A percentile compares a stretch with the other conserved stretches of the same genome.
Conservation (phyloP, 2,797 vertebrate genomes). For the Gila robusta region DNA sequence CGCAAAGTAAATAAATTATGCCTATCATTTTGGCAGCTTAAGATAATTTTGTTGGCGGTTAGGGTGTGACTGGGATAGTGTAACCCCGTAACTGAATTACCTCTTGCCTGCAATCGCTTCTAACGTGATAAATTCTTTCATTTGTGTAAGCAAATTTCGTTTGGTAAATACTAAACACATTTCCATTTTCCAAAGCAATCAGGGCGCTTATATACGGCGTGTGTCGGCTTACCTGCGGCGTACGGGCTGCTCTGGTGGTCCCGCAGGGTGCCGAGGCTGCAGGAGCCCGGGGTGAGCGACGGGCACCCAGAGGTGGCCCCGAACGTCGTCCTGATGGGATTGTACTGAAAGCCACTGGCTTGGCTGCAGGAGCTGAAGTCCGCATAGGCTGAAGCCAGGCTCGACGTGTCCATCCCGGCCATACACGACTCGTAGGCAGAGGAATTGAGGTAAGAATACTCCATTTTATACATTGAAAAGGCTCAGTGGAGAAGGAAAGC, state of each 20-base stretch:
- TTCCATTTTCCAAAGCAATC: constrained; percentile 99
- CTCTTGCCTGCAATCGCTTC: constrained; percentile 99
- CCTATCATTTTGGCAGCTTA: constrained; percentile 99
- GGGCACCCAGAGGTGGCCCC: constrained; percentile 97
- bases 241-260: constrained; percentile 99
- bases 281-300: constrained; percentile 98
- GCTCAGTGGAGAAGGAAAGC: constrained; percentile 86
- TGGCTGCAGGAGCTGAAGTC: constrained; percentile 99
- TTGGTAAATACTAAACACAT: constrained; percentile 99
- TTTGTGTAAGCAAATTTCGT: constrained; percentile 99
- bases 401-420: constrained; percentile 99
- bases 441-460: constrained; percentile 99
- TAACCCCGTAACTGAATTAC: constrained; percentile 99
- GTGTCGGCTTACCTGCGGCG: constrained; percentile 89
- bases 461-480: constrained; percentile 99
- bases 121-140: constrained; percentile 99
- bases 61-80: constrained; percentile 99
- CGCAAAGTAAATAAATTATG: constrained; percentile 99
- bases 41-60: constrained; percentile 99
- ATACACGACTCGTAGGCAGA: constrained; percentile 99
- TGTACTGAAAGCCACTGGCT: constrained; percentile 99
- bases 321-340: constrained; percentile 99
- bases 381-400: constrained; percentile 99
- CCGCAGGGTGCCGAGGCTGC: constrained; percentile 97
- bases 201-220: constrained; percentile 91